phyloP scores from a whole-genome alignment of 2,888 invertebrate genomes.

The Gastrophysa polygoni region DNA sequence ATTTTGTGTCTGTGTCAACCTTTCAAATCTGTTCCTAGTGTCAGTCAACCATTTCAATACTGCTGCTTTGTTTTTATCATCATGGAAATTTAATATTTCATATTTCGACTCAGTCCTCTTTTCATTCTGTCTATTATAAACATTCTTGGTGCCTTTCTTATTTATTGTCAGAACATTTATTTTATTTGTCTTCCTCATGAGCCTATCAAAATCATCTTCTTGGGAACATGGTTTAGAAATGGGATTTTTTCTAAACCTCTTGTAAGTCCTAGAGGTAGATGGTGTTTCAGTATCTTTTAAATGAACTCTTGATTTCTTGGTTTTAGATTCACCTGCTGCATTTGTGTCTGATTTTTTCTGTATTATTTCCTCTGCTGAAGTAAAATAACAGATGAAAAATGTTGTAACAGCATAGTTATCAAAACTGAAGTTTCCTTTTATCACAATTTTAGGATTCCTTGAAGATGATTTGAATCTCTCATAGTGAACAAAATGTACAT shows the following conservation, averaged over 20 bases:
- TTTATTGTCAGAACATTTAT: constrained; percentile 8
- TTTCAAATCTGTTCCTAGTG: constrained; percentile 43
- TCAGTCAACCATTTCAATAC: constrained; percentile 46
- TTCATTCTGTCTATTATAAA: constrained; percentile 31
- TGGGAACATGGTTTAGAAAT: not conserved
- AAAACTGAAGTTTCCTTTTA: too few species aligned
- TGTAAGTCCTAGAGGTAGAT: constrained; percentile 4
- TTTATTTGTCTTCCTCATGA: constrained; percentile 8
- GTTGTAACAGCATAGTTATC: too few species aligned
- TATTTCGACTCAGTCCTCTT: constrained; percentile 16
- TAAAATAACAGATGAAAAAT: too few species aligned
- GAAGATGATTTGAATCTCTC: too few species aligned
- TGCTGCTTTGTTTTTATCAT: constrained; percentile 31
- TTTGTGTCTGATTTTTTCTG: not conserved
- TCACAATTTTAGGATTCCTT: too few species aligned
- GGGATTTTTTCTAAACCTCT: not conserved
- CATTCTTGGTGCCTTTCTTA: constrained; percentile 22
- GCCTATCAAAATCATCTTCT: constrained; percentile 22
- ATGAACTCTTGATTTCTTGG: not conserved
- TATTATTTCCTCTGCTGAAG: not conserved
- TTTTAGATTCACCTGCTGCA: not conserved
- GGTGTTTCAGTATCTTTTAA: not conserved
- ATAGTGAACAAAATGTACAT: too few species aligned
- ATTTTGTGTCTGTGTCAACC: constrained; percentile 38
- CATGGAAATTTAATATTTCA: constrained; percentile 37